These are phyloP conservation scores for Spialia ferax DNA, from an alignment of 2,888 invertebrate genomes.

Conservation along the genomic window DNA sequence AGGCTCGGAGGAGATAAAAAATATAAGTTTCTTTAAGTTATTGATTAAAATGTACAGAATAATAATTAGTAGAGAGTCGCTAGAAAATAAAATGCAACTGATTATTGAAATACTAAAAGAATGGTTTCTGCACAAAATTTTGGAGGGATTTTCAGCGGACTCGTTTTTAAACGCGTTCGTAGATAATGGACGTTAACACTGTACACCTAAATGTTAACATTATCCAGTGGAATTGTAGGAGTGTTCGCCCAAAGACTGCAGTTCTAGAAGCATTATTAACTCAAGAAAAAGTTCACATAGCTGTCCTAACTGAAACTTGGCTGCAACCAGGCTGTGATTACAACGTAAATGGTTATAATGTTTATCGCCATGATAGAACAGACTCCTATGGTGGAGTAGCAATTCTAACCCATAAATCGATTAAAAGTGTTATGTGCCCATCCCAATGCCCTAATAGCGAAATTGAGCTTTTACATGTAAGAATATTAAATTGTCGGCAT, in stretches of 20 bases:
- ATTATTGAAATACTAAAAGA: neutral
- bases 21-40: neutral
- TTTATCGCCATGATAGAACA: constrained; percentile 23
- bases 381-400: constrained; percentile 33
- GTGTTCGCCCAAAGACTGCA: constrained; percentile 3
- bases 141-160: constrained; percentile 13
- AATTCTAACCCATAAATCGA: constrained; percentile 30
- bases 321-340: constrained; percentile 16
- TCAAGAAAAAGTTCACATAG: constrained; percentile 38
- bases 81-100: constrained; percentile 27
- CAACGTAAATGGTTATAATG: constrained; percentile 22
- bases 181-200: neutral
- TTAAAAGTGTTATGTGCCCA: neutral
- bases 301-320: constrained; percentile 40
- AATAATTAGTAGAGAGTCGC: neutral
- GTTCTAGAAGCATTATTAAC: constrained; percentile 17
- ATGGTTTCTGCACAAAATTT: constrained; percentile 4
- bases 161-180: constrained; percentile 12
- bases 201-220: constrained; percentile 16
- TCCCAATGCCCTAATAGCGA: constrained; percentile 3
- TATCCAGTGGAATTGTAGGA: constrained; percentile 30
- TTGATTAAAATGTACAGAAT: constrained; percentile 20
- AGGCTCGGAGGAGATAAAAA: neutral
- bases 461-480: constrained; percentile 35
- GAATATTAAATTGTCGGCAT: constrained; percentile 37